Conservation (phyloP, 2,113 vertebrate species). For the Lethenteron camtschaticum region DNA sequence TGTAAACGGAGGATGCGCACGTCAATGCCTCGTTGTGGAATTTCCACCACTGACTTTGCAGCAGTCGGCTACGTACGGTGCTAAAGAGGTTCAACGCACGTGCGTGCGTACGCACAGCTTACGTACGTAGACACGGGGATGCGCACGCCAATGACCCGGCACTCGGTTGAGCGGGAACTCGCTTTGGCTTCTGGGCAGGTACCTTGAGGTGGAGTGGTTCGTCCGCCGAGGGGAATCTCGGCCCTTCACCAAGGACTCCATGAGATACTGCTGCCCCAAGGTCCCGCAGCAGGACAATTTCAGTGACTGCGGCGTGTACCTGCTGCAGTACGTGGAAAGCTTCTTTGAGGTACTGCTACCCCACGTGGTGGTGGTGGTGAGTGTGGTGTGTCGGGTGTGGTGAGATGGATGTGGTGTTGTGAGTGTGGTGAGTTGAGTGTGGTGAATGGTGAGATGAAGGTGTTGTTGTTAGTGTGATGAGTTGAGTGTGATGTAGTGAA, state of each 20-base stretch:
- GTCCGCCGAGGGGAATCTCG: slow-evolving; percentile 52
- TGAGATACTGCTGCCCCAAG: slow-evolving; percentile 84
- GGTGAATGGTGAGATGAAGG: too few species aligned
- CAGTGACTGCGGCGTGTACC: slow-evolving; percentile 84
- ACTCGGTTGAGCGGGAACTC: background rate
- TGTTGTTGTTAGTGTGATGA: too few species aligned
- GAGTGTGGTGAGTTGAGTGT: too few species aligned
- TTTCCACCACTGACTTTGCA: background rate
- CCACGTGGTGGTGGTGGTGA: too few species aligned
- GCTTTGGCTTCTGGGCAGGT: slow-evolving; percentile 26
- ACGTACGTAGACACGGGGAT: too few species aligned
- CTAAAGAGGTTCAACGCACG: background rate
- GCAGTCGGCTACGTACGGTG: background rate
- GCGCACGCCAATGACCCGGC: background rate
- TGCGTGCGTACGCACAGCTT: too few species aligned
- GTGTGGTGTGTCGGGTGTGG: too few species aligned
- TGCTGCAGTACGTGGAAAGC: slow-evolving; percentile 93
- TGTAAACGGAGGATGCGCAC: too few species aligned
- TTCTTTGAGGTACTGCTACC: slow-evolving; percentile 67
- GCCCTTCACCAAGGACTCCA: slow-evolving; percentile 77
- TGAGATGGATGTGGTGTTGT: too few species aligned
- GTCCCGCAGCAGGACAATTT: slow-evolving; percentile 98
- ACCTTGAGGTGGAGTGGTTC: slow-evolving; percentile 95
- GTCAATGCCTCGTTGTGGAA: background rate
- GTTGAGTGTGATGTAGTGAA: too few species aligned